Conservation (phyloP, 2,888 invertebrate genomes). For the Agrochola lychnidis region DNA sequence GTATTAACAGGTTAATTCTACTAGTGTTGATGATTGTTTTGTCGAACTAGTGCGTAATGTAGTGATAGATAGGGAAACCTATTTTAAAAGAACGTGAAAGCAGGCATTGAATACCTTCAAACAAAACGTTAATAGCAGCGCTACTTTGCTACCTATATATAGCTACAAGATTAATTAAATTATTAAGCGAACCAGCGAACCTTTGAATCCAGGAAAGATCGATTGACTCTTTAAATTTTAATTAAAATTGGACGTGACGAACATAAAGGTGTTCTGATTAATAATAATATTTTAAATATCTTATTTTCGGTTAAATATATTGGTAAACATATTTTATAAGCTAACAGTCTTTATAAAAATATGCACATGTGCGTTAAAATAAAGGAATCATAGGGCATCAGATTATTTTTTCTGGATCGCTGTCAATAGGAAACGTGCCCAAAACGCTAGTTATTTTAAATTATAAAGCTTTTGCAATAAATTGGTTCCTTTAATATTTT, state of each 20-base stretch:
- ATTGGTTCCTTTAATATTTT: neutral
- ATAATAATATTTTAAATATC: neutral
- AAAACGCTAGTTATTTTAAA: neutral
- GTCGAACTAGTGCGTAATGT: neutral
- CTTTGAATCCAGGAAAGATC: neutral
- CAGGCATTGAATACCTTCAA: neutral
- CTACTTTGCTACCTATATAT: neutral
- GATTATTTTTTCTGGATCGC: no score
- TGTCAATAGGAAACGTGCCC: neutral
- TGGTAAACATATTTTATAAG: neutral
- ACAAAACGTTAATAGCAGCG: neutral
- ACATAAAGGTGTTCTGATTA: neutral
- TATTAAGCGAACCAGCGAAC: constrained; percentile 2
- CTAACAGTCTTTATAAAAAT: neutral
- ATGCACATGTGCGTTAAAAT: neutral
- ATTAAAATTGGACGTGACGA: constrained; percentile 28
- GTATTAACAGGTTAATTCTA: constrained; percentile 12
- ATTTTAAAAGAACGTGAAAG: neutral
- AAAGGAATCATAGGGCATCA: neutral
- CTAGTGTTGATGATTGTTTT: constrained; percentile 7
- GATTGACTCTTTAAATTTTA: constrained; percentile 3
- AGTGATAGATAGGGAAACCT: neutral
- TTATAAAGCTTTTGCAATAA: neutral
- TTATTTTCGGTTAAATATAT: neutral
- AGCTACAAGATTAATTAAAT: constrained; percentile 1